Percentiles rank a stretch among this genome's conserved stretches.
These are phyloP conservation scores for Atherix ibis DNA, from an alignment of 2,888 invertebrate species.

Conservation along the genomic window DNA sequence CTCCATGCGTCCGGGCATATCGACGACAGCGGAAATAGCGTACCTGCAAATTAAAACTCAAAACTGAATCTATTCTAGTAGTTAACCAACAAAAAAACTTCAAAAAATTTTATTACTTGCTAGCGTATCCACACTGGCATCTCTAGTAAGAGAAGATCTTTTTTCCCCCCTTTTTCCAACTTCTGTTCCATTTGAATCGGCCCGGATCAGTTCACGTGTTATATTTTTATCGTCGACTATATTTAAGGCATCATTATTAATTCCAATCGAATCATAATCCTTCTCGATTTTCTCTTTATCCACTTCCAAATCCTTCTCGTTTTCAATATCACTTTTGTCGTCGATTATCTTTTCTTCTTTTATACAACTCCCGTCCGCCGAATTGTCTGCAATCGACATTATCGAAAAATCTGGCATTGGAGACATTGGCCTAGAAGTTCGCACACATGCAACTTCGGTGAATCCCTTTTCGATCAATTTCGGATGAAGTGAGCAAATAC, in stretches of 20 bases:
- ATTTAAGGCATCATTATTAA: constrained; percentile 20
- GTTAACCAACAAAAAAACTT: neutral
- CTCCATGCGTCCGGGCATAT: constrained; percentile 48
- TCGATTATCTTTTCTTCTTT: constrained; percentile 4
- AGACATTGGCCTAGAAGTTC: constrained; percentile 54
- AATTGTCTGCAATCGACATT: constrained; percentile 7
- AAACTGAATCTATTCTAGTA: too few relatives aligned
- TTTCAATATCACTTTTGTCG: constrained; percentile 11
- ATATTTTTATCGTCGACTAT: constrained; percentile 15
- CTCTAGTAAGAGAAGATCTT: constrained; percentile 45
- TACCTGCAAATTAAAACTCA: constrained; percentile 17
- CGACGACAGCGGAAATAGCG: constrained; percentile 22
- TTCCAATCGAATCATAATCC: constrained; percentile 8
- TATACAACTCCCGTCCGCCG: constrained; percentile 1
- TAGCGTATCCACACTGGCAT: constrained; percentile 49
- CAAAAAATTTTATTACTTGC: constrained; percentile 27
- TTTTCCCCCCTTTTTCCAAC: constrained; percentile 19
- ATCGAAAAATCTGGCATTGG: constrained; percentile 49
- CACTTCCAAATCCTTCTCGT: constrained; percentile 13
- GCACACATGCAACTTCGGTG: constrained; percentile 64
- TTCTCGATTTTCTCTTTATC: too few relatives aligned
- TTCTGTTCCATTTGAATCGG: constrained; percentile 20
- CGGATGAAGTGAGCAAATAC: constrained; percentile 80
- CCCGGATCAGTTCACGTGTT: constrained; percentile 23
- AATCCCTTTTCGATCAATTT: constrained; percentile 76